Conservation (phyloP, 2,888 invertebrate species). For the Rapana venosa region DNA sequence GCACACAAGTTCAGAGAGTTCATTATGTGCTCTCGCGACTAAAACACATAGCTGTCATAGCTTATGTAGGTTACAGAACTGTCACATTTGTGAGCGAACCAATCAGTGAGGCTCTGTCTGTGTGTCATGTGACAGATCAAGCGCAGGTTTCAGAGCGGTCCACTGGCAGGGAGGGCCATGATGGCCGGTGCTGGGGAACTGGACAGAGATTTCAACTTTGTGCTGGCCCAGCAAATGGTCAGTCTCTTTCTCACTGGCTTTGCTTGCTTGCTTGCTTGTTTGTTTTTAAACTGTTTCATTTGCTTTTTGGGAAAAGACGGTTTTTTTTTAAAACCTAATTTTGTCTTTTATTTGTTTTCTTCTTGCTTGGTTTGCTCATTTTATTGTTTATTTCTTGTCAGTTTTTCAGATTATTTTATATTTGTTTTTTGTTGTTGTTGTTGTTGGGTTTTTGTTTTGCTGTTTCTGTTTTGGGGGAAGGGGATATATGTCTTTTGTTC, state of each 20-base stretch:
- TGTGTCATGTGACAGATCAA: constrained; percentile 64
- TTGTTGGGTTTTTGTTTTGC: not conserved
- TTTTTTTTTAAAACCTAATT: not conserved
- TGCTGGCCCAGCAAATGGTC: constrained; percentile 71
- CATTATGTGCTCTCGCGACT: too few species aligned
- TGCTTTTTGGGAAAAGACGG: too few species aligned
- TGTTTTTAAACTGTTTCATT: too few species aligned
- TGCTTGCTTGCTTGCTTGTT: too few species aligned
- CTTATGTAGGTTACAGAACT: too few species aligned
- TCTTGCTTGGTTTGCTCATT: not conserved
- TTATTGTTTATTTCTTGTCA: not conserved
- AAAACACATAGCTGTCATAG: too few species aligned
- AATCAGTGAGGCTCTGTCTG: not conserved
- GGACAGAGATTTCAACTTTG: constrained; percentile 68
- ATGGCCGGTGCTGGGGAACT: constrained; percentile 64
- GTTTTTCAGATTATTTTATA: not conserved
- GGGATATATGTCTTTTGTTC: too few species aligned
- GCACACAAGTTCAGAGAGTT: too few species aligned
- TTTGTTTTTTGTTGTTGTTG: not conserved
- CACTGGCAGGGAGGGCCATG: constrained; percentile 59
- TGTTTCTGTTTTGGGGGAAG: not conserved
- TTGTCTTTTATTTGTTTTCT: not conserved
- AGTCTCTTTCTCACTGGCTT: constrained; percentile 32
- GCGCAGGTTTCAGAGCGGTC: constrained; percentile 64
- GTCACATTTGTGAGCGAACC: too few species aligned